These are phyloP conservation scores for Acanthococcus lagerstroemiae DNA, from an alignment of 2,888 invertebrate genomes.

Conservation along the genomic window DNA sequence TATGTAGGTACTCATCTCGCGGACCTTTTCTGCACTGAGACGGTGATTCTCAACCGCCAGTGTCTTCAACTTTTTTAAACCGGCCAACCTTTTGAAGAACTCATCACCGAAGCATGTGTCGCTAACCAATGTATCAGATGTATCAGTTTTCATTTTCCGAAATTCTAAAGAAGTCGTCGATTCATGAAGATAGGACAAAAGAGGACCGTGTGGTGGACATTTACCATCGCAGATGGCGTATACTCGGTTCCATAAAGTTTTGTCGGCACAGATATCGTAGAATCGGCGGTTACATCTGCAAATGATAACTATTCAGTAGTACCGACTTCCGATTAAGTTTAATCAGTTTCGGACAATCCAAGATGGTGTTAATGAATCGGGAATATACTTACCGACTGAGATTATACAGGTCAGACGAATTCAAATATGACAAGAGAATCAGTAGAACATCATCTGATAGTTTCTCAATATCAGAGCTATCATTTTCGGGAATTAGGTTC, in stretches of 20 bases:
- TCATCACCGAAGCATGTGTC: conserved; percentile 7
- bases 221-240: conserved; percentile 2
- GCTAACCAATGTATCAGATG: background rate
- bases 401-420: conserved; percentile 2
- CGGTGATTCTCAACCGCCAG: conserved; percentile 13
- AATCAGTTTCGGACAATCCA: background rate
- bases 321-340: background rate
- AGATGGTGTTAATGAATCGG: background rate
- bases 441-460: conserved; percentile 7
- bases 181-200: background rate
- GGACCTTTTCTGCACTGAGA: conserved; percentile 1
- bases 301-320: background rate
- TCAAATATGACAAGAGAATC: conserved; percentile 5
- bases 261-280: conserved; percentile 8
- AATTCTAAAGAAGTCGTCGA: background rate
- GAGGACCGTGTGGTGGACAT: background rate
- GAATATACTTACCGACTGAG: conserved; percentile 2
- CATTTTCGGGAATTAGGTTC: too few species aligned
- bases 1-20: background rate
- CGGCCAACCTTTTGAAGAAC: background rate
- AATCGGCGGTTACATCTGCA: conserved; percentile 11
- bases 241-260: conserved; percentile 4
- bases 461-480: background rate
- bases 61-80: conserved; percentile 6
- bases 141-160: background rate